Evolutionary conservation across 2,888 invertebrate species (phyloP).

Genomic region (Drosophila hamatofila): DNA sequence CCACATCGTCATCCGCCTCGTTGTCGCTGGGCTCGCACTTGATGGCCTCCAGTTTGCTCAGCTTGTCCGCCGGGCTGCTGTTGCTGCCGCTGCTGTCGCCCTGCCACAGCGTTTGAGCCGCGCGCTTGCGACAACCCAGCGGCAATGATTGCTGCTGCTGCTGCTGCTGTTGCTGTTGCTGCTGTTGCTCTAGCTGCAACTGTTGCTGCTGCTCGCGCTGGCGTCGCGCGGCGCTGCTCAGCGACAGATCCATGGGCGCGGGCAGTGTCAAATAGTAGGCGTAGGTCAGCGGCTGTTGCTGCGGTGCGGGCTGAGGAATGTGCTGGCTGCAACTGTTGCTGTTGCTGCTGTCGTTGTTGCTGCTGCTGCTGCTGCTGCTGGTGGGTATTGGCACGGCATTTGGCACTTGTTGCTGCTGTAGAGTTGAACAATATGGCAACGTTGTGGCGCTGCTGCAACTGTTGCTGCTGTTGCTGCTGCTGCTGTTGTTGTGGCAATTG

Average conservation of each 20-base stretch:
- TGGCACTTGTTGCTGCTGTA: constrained; percentile 70
- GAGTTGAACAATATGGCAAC: constrained; percentile 53
- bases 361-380: constrained; percentile 58
- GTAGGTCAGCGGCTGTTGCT: constrained; percentile 52
- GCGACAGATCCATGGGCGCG: constrained; percentile 83
- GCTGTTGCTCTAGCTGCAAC: constrained; percentile 56
- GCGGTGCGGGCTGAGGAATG: constrained; percentile 46
- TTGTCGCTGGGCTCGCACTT: constrained; percentile 57
- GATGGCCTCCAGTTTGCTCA: constrained; percentile 70
- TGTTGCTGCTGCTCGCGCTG: constrained; percentile 50
- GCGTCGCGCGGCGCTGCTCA: constrained; percentile 75
- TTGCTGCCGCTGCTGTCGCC: constrained; percentile 17
- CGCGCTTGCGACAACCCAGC: constrained; percentile 82
- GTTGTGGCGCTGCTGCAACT: constrained; percentile 49
- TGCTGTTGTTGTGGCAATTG: constrained; percentile 40
- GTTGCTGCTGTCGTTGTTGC: constrained; percentile 63
- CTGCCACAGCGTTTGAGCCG: constrained; percentile 48
- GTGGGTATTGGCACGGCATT: constrained; percentile 76
- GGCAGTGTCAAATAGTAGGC: constrained; percentile 51
- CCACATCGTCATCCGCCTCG: constrained; percentile 53
- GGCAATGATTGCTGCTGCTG: constrained; percentile 61
- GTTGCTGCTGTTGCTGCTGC: constrained; percentile 50
- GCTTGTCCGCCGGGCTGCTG: constrained; percentile 69
- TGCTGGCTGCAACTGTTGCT: constrained; percentile 53
- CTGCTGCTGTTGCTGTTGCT: constrained; percentile 50